Base-by-base conservation (phyloP, 2,113 vertebrate species). In the Hoplias malabaricus region DNA sequence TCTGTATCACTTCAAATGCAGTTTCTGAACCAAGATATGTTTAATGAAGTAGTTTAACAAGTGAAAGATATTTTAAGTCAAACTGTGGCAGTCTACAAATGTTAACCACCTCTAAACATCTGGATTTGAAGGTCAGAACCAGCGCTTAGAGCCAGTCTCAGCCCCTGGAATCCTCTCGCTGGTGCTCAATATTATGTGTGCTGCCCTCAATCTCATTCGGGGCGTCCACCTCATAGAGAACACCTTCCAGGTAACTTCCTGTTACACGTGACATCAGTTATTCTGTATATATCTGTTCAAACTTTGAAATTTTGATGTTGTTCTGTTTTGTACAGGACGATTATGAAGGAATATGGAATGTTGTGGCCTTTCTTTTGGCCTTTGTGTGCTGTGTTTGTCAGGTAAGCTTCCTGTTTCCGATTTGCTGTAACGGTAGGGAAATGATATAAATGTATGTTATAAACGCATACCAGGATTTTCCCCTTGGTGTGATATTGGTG, bases 141-240 rank as follows among this genome's bases (percentile, higher is more conserved):
- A 93, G 81, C 93, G 95, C 80, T 91, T 99, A 84, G 91, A 95
- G 74, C 95, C 91, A 0, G 94, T 98, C 84, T 94, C 94, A 0
- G 87, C 93, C 0, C 81, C 95, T 43, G 97, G 97, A 1, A 91
- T 99, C 80, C 94, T 99, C 10, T 97, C 96, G 0, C 92, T 99
- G 0, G 86, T 97, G 38, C 94, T 99, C 57, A 99, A 96, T 90
- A 99, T 99, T 88, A 92, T 98, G 95, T 99, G 97, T 69, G 94
- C 94, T 0, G 94, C 97, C 29, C 86, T 99, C 85, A 98, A 98
- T 77, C 91, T 99, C 68, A 95, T 98, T 76, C 94, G 97, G 8
- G 96, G 96, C 1, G 91, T 98, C 73, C 97, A 99, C 85, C 93
- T 99, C 0, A 92, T 94, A 2, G 97, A 98, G 59, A 86, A 98